These are phyloP conservation scores for Himalopsyche anomala DNA, from an alignment of 2,888 invertebrate genomes.

Conservation along the genomic window DNA sequence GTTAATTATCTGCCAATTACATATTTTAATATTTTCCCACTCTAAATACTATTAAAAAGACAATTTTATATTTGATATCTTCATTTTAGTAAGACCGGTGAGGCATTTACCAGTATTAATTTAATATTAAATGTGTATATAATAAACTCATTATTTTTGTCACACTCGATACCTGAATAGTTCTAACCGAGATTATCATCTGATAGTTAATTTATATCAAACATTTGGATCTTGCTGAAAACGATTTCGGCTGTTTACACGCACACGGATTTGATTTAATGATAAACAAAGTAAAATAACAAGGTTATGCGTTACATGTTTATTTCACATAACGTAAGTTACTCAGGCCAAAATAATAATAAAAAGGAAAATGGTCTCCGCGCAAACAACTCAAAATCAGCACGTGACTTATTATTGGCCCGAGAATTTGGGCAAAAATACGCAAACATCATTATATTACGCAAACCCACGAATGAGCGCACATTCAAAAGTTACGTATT, in stretches of 20 bases:
- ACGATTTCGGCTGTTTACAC: constrained; percentile 18
- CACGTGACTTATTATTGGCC: constrained; percentile 6
- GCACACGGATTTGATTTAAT: neutral
- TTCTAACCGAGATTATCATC: neutral
- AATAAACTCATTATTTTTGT: neutral
- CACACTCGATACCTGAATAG: neutral
- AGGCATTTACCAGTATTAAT: no score
- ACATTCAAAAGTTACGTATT: neutral
- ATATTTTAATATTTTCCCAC: no score
- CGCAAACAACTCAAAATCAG: constrained; percentile 4
- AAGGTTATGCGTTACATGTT: constrained; percentile 16
- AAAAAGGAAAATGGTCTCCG: neutral
- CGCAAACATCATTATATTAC: neutral
- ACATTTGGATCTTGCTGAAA: neutral
- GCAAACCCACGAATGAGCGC: neutral
- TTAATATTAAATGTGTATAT: neutral
- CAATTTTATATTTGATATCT: no score
- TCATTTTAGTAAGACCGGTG: no score
- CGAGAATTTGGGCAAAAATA: neutral
- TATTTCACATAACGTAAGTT: neutral
- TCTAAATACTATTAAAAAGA: no score
- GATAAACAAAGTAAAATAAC: constrained; percentile 7
- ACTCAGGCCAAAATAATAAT: neutral
- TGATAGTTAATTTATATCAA: neutral
- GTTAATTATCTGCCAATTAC: no score